Percentiles rank a stretch among this genome's conserved stretches.
phyloP scores from a whole-genome alignment of 2,797 vertebrate genomes.

The Loriculus beryllinus region DNA sequence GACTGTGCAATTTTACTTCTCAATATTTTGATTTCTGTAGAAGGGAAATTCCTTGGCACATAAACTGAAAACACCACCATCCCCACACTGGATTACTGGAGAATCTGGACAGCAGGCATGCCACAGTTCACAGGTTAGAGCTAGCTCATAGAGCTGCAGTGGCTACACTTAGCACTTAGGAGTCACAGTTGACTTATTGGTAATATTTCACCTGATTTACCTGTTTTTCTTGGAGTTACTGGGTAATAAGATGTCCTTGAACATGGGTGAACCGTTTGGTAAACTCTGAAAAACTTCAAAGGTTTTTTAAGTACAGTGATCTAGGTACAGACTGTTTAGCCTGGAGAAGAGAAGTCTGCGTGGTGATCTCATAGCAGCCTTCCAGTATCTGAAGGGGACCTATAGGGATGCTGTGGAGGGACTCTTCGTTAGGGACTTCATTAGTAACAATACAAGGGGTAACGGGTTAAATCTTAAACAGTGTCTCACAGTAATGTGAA shows the following conservation, averaged over 20 bases:
- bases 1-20: neutral
- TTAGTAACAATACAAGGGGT: too few species aligned
- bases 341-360: too few species aligned
- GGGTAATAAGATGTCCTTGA: neutral
- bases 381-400: too few species aligned
- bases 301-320: neutral
- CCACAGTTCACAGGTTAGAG: neutral
- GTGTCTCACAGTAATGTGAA: neutral
- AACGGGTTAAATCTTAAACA: too few species aligned
- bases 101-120: accelerated
- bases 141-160: neutral
- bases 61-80: neutral
- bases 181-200: neutral
- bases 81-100: neutral
- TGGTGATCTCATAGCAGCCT: too few species aligned
- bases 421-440: too few species aligned
- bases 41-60: neutral
- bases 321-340: too few species aligned
- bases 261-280: neutral
- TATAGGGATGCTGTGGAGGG: too few species aligned
- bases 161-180: neutral
- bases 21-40: neutral
- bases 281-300: neutral
- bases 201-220: neutral
- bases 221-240: neutral